Base-by-base conservation (phyloP, 2,113 vertebrate species). In the Datnioides undecimradiatus region DNA sequence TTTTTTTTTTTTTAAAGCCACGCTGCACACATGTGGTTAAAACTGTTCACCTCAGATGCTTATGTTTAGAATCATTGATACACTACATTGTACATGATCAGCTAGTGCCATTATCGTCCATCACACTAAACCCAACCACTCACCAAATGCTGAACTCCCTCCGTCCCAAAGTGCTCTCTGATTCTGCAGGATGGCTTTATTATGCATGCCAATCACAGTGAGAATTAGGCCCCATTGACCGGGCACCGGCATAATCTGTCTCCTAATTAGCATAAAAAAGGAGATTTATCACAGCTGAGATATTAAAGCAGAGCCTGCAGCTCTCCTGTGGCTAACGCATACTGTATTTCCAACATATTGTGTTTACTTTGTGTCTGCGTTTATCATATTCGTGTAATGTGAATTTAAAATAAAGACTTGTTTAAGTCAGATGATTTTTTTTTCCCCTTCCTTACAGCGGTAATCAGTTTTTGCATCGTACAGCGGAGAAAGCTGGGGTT, bases 151-250 rank as follows among this genome's bases (percentile, higher is more conserved):
- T 78, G 68, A 88, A 81, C 43, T 91, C 89, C 58, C 43, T 87
- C 54, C 38, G 38, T 88, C 83, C 85, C 88, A 86, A 31, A 85
- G 85, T 86, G 90, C 75, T 77, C 64, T 87, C 82, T 64, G 83
- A 78, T 77, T 88, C 68, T 64, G 76, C 64, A 66, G 79, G 86
- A 92, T 85, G 71, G 79, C 83, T 91, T 79, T 86, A 89, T 91
- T 92, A 89, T 83, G 83, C 70, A 86, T 88, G 88, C 85, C 86
- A 89, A 83, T 91, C 90, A 91, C 84, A 79, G 52, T 16, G 67
- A 84, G 79, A 88, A 83, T 86, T 78, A 76, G 85, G 33, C 87
- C 88, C 73, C 65, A 55, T 80, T 83, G 84, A 79, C 68, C 8
- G 9, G 68, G 60, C 70, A 87, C 62, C 66, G 21, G 76, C 72